Conservation (phyloP, 2,888 invertebrate genomes). For the Griposia aprilina region DNA sequence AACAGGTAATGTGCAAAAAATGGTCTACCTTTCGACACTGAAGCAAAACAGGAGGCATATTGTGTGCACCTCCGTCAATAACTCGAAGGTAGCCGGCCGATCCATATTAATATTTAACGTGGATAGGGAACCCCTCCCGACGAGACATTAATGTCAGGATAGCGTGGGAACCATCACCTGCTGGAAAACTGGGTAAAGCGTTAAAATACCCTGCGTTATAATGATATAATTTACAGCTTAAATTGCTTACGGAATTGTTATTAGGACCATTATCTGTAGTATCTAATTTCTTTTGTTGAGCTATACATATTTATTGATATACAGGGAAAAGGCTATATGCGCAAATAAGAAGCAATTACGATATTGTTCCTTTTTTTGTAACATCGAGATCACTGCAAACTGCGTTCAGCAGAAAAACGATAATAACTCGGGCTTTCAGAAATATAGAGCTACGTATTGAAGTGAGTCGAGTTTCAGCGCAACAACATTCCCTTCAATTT, state of each 20-base stretch:
- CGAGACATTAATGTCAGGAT: constrained; percentile 78
- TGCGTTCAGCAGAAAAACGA: constrained; percentile 25
- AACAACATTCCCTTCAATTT: constrained; percentile 77
- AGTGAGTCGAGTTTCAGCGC: constrained; percentile 62
- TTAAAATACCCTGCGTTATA: constrained; percentile 39
- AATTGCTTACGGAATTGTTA: constrained; percentile 16
- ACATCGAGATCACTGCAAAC: constrained; percentile 26
- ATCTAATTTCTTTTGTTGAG: background rate
- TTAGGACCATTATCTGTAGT: background rate
- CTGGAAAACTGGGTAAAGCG: constrained; percentile 45
- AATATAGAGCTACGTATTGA: constrained; percentile 38
- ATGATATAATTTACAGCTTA: constrained; percentile 26
- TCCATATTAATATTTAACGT: constrained; percentile 82
- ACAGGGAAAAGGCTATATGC: background rate
- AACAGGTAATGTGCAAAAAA: constrained; percentile 26
- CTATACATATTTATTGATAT: background rate
- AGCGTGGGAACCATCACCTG: constrained; percentile 82
- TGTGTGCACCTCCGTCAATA: constrained; percentile 62
- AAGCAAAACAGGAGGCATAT: constrained; percentile 50
- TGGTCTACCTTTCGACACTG: constrained; percentile 39
- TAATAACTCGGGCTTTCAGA: constrained; percentile 37
- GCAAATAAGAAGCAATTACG: constrained; percentile 1
- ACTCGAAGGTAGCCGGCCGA: constrained; percentile 65
- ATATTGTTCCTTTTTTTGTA: constrained; percentile 7
- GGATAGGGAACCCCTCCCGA: constrained; percentile 76